Base-by-base conservation (phyloP, 2,797 vertebrate species). In the Corythornis leucogaster region DNA sequence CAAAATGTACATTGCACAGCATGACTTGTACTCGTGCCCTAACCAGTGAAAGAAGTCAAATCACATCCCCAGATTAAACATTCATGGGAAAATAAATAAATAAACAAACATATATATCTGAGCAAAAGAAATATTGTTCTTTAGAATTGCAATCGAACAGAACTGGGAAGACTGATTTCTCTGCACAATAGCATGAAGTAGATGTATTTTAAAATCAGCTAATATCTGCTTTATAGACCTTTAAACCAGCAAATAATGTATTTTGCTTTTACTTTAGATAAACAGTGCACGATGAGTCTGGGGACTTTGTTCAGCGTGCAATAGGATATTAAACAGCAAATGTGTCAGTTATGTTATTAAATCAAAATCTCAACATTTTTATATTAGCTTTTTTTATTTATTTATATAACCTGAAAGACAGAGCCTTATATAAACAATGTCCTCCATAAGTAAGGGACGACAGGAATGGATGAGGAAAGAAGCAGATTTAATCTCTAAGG, bases 191-290 rank as follows among this genome's bases (percentile, higher is more conserved):
- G 70, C 17, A 66, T 51, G 30, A 95, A 55, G 40, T 50, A 80
- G 43, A 26, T 26, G 54, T 93, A 80, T 93, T 95, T 92, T 92
- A 91, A 87, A 85, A 96, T 94, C 96, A 87, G 62, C 53, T 95
- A 76, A 45, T 96, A 77, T 78, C 71, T 94, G 61, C 50, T 96
- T 96, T 85, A 75, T 63, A 90, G 90, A 40, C 70, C 91, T 96
- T 92, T 91, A 91, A 96, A 94, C 78, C 30, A 95, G 82, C 87
- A 70, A 71, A 94, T 48, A 92, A 75, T 61, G 74, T 57, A 78
- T 90, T 90, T 95, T 97, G 30, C 95, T 96, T 91, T 91, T 74
- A 87, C 84, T 90, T 94, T 89, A 96, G 57, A 93, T 77, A 96
- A 97, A 94, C 48, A 94, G 43, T 2, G 14, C 35, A 83, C 58